Base-by-base conservation (phyloP, 2,113 vertebrate genomes). In the Elephantulus edwardii region DNA sequence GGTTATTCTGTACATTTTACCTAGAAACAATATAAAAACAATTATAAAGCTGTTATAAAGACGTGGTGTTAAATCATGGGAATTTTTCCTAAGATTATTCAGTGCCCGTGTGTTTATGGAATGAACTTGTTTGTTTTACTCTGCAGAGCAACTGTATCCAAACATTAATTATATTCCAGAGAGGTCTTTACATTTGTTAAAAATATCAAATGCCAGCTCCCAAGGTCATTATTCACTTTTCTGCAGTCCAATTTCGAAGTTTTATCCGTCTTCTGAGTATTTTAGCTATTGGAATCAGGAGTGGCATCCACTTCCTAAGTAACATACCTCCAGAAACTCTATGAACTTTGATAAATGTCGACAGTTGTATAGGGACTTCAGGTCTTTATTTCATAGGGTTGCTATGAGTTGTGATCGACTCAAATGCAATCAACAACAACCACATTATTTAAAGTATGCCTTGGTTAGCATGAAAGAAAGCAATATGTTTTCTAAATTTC, bases 401-500 rank as follows among this genome's bases (percentile, higher is more conserved):
- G n/a, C n/a, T n/a, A n/a, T n/a, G n/a, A n/a, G n/a, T n/a, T n/a
- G n/a, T n/a, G n/a, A n/a, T n/a, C n/a, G n/a, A n/a, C n/a, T n/a
- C n/a, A n/a, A n/a, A n/a, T n/a, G n/a, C n/a, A n/a, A n/a, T n/a
- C n/a, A n/a, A n/a, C n/a, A n/a, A n/a, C n/a, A n/a, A n/a, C n/a
- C n/a, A n/a, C n/a, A n/a, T n/a, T 44, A 86, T 90, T 52, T 95
- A 24, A 70, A 48, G 0, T 81, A 30, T 70, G 3, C 20, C 44
- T 62, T 87, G 76, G 64, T 82, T 79, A 91, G n/a, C 4, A 71
- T 10, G 9, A 14, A 88, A 38, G 5, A 92, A 58, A 22, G 33
- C 13, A 68, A 80, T 52, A 91, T 48, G 86, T 74, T 84, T 89
- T 19, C 2, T 26, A 83, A 44, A 35, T 85, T 91, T 92, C 68